These are phyloP conservation scores for Prochilodus magdalenae DNA, from an alignment of 2,113 vertebrate genomes.

Conservation along the genomic window DNA sequence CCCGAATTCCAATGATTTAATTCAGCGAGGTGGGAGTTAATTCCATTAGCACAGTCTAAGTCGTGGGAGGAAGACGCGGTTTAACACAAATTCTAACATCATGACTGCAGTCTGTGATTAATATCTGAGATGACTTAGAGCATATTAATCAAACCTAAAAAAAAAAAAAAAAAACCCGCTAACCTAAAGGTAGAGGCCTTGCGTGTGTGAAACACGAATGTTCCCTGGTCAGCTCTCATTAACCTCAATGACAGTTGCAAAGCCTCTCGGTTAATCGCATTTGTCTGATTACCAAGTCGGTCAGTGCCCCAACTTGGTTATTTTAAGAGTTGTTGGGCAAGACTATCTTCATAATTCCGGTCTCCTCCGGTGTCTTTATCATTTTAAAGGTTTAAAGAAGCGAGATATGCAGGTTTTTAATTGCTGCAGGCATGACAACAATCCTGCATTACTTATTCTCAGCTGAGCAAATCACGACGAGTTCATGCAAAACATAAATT, in stretches of 20 bases:
- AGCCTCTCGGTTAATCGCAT: slow-evolving; percentile 75
- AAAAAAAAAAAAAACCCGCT: neutral
- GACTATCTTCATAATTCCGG: neutral
- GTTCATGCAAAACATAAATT: neutral
- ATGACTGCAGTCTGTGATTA: too few species aligned
- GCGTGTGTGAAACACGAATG: neutral
- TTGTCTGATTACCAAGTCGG: slow-evolving; percentile 70
- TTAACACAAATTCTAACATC: too few species aligned
- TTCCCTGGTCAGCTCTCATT: slow-evolving; percentile 50
- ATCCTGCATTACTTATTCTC: neutral
- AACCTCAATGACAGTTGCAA: slow-evolving; percentile 64
- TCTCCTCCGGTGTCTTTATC: too few species aligned
- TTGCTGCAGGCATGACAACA: neutral
- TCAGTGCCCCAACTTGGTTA: slow-evolving; percentile 67
- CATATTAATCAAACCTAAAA: neutral
- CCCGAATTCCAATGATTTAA: too few species aligned
- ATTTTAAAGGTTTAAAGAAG: too few species aligned
- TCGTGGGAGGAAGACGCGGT: too few species aligned
- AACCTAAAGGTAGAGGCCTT: neutral
- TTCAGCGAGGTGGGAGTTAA: too few species aligned
- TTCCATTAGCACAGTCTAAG: too few species aligned
- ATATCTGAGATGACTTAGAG: too few species aligned
- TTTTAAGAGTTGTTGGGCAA: slow-evolving; percentile 68
- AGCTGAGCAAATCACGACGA: neutral
- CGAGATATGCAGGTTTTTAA: neutral